Base-by-base conservation (phyloP, 2,113 vertebrate genomes). In the Artemisiospiza belli region DNA sequence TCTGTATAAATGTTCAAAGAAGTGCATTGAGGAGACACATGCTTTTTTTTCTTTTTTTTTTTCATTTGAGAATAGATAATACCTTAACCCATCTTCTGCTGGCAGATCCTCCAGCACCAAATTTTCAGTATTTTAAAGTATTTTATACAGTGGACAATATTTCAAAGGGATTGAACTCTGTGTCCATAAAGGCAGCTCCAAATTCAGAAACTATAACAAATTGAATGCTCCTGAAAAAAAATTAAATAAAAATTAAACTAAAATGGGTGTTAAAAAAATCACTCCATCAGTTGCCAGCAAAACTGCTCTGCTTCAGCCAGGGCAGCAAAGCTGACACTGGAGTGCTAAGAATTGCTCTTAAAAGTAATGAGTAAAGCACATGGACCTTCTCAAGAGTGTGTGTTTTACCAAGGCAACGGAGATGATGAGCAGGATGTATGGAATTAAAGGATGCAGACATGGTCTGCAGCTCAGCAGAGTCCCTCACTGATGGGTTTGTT, bases 1-100 rank as follows among this genome's bases (percentile, higher is more conserved):
- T 58, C 85, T 39, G 72, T 70, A 59, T 20, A 75, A 72, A 72
- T 13, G 76, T 78, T 90, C 92, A 92, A 86, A 89, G 93, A 93
- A 27, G 23, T 37, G 68, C 66, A 61, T 72, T 90, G 84, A 92
- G 52, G 76, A 85, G 54, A 92, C 31, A 23, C 1, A 10, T 33
- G 70, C 18, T 47, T 47, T 59, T 58, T 54, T 47, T 31, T 58
- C 51, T 47, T 31, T 52, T 64, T 37, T n/a, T 37, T 57, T 81
- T 73, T 58, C 12, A 46, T 64, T 61, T 37, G 31, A 88, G 51
- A 89, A 13, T 2, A 91, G 62, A 59, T 74, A 62, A 75, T 37
- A 59, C 33, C 47, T 81, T 57, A 91, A 47, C 83, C 72, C 31
- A 10, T 33, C 63, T 80, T 83, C 72, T 83, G 67, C 82, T 86